Conservation (phyloP, 2,113 vertebrate species). For the Oreochromis tanganicae region DNA sequence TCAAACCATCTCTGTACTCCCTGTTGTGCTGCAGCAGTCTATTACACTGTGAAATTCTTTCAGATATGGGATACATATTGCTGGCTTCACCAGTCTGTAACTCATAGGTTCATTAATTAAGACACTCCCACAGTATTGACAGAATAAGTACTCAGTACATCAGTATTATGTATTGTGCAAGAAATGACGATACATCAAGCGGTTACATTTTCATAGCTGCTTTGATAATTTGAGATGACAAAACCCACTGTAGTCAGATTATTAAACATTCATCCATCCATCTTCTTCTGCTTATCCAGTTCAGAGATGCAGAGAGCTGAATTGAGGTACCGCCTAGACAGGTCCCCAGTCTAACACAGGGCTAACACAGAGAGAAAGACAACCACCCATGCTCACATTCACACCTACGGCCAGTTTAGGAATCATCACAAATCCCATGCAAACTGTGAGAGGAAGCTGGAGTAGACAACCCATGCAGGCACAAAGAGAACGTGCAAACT, state of each 20-base stretch:
- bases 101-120: background rate
- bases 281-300: background rate
- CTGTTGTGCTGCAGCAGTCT: background rate
- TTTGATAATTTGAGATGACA: background rate
- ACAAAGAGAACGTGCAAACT: background rate
- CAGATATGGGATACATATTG: background rate
- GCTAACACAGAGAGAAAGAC: background rate
- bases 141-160: background rate
- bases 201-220: background rate
- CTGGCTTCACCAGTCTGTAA: background rate
- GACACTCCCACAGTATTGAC: background rate
- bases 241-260: background rate
- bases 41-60: background rate
- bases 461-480: background rate
- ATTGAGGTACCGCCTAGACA: background rate
- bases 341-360: background rate
- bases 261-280: background rate
- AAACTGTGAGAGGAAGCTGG: background rate
- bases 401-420: background rate
- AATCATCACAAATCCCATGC: background rate
- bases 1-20: background rate
- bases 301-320: background rate
- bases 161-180: background rate
- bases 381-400: accelerated
- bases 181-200: background rate